These are phyloP conservation scores for Cephalopterus ornatus DNA, from an alignment of 2,113 vertebrate genomes.

Conservation along the genomic window DNA sequence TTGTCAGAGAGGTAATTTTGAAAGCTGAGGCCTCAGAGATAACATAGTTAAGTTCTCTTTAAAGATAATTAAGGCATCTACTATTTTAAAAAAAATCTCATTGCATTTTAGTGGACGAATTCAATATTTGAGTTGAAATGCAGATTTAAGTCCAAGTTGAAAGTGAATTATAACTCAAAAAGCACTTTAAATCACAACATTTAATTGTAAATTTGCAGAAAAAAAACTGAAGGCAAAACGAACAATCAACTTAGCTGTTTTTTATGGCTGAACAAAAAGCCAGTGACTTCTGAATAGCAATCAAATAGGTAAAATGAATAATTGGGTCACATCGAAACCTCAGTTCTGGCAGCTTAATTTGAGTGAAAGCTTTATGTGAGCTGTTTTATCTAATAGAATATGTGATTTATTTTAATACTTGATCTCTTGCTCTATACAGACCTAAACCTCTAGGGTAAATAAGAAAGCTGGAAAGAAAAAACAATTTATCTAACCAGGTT, in stretches of 20 bases:
- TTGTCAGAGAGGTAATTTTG: background rate
- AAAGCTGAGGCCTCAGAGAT: background rate
- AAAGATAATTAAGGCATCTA: background rate
- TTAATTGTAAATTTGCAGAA: background rate
- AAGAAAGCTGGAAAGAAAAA: background rate
- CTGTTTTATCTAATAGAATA: background rate
- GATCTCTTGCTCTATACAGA: background rate
- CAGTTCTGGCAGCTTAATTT: background rate
- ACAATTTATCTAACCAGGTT: background rate
- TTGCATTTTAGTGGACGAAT: background rate
- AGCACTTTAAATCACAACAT: background rate
- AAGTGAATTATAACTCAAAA: background rate
- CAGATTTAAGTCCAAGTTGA: background rate
- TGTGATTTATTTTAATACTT: background rate
- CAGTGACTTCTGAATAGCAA: background rate
- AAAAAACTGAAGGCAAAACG: background rate
- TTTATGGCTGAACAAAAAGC: background rate
- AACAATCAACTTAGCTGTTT: background rate
- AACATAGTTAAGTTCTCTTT: background rate
- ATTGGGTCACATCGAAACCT: background rate
- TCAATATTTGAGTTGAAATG: background rate
- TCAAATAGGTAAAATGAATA: background rate
- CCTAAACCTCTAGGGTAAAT: background rate
- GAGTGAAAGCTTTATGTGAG: background rate
- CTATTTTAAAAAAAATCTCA: background rate